Conservation (phyloP, 2,888 invertebrate genomes). For the Drosophila greeni region DNA sequence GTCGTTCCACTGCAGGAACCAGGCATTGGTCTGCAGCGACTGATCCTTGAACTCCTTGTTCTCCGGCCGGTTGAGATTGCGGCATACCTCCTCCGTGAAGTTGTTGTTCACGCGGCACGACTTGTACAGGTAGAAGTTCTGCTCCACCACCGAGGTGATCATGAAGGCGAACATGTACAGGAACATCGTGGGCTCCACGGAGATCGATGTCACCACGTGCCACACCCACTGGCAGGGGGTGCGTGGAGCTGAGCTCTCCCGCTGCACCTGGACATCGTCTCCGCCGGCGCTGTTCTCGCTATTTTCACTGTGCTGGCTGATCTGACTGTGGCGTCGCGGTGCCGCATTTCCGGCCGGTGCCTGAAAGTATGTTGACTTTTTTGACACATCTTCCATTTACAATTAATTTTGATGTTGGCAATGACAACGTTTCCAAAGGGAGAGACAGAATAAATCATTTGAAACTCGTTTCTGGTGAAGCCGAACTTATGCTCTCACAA, state of each 20-base stretch:
- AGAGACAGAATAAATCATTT: not conserved
- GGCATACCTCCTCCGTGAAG: constrained; percentile 84
- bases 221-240: constrained; percentile 29
- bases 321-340: constrained; percentile 42
- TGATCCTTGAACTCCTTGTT: constrained; percentile 81
- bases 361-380: constrained; percentile 62
- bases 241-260: constrained; percentile 1
- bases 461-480: constrained; percentile 10
- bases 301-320: constrained; percentile 39
- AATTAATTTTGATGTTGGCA: constrained; percentile 14
- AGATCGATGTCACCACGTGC: constrained; percentile 77
- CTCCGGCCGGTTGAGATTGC: constrained; percentile 81
- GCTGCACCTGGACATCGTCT: constrained; percentile 20
- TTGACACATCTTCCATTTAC: not conserved
- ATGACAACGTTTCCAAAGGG: constrained; percentile 1
- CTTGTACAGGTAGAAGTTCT: constrained; percentile 87
- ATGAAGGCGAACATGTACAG: constrained; percentile 93
- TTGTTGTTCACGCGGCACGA: constrained; percentile 88
- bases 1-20: constrained; percentile 88
- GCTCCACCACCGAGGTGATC: constrained; percentile 88
- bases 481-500: constrained; percentile 1
- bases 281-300: constrained; percentile 36
- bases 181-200: constrained; percentile 92
- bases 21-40: constrained; percentile 88
- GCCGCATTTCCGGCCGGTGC: constrained; percentile 34